phyloP scores from a whole-genome alignment of 92 coral and sea anemone species.

The Siderastrea siderea region DNA sequence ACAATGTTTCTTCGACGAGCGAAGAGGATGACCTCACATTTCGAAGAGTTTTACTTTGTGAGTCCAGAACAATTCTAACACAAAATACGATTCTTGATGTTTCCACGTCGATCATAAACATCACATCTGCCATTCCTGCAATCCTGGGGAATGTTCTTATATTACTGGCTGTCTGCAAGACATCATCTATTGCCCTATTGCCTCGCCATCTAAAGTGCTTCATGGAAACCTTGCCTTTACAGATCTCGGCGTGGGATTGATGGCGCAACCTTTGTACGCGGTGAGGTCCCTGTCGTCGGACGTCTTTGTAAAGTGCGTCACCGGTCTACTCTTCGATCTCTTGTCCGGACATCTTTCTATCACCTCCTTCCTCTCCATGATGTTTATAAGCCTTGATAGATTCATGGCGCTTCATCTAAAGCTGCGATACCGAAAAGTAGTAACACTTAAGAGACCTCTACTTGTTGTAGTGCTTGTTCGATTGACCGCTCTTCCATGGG shows the following conservation, averaged over 20 bases:
- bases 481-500: not conserved
- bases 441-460: not conserved
- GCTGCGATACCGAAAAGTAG: constrained; percentile 1
- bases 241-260: constrained; percentile 2
- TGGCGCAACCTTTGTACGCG: constrained; percentile 10
- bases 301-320: not conserved
- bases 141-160: constrained; percentile 3
- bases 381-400: constrained; percentile 7
- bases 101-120: not conserved
- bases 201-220: not conserved
- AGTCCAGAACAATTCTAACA: not conserved
- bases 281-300: not conserved
- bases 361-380: not conserved
- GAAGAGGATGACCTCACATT: not conserved
- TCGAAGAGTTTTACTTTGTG: not conserved
- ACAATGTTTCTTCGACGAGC: not conserved
- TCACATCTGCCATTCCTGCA: constrained; percentile 4
- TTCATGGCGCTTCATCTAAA: constrained; percentile 14
- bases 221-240: constrained; percentile 2
- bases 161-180: not conserved
- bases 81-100: not conserved
- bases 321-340: not conserved
- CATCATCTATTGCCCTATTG: not conserved
- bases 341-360: not conserved
- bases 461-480: not conserved